Percentiles rank a stretch among this genome's conserved stretches.
Conservation (phyloP, 2,888 invertebrate genomes). For the Ceraclea dissimilis region DNA sequence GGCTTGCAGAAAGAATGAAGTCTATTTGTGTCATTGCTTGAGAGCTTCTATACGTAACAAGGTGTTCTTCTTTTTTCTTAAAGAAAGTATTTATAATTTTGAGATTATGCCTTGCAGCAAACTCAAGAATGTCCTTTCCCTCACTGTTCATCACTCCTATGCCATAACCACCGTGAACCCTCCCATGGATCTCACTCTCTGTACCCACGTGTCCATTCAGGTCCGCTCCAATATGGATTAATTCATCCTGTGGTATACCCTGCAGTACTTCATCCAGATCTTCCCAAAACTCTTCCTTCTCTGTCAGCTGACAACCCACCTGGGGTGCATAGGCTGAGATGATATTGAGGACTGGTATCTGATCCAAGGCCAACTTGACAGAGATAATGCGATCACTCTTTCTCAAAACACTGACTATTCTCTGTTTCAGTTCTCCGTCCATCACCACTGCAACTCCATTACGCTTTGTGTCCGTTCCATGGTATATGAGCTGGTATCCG, state of each 20-base stretch:
- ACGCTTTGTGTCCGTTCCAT: neutral
- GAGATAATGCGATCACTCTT: neutral
- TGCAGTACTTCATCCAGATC: neutral
- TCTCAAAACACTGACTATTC: neutral
- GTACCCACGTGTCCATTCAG: neutral
- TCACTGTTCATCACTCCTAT: neutral
- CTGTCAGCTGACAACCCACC: neutral
- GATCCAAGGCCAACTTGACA: neutral
- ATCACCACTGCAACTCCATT: neutral
- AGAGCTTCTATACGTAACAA: too few relatives aligned
- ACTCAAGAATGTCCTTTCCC: neutral
- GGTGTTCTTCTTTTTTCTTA: too few relatives aligned
- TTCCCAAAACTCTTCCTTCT: neutral
- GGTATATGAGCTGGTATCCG: neutral
- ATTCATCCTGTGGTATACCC: neutral
- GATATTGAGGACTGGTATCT: neutral
- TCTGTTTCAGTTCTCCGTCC: neutral
- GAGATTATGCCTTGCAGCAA: neutral
- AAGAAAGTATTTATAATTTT: too few relatives aligned
- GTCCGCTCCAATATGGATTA: neutral
- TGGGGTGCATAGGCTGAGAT: neutral
- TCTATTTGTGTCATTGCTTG: too few relatives aligned
- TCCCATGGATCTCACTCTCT: neutral
- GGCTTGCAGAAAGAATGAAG: too few relatives aligned
- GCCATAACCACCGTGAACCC: neutral